Evolutionary conservation across 2,113 vertebrate species (phyloP), one percentile per base, ranked within the genome.

Genomic region (Tupaia chinensis): DNA sequence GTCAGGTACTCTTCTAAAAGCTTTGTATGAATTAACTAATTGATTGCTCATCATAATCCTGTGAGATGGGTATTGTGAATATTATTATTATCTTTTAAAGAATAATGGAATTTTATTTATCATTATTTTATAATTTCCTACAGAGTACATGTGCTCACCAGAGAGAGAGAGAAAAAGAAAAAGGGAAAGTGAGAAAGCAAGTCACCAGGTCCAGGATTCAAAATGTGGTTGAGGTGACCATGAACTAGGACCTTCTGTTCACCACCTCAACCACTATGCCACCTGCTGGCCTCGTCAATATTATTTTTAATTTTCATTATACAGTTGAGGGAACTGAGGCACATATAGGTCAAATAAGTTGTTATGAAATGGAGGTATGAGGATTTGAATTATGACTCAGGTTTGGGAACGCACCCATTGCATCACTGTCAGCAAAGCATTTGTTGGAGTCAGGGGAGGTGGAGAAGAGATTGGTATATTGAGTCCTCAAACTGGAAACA

Each of bases 281-380:
- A 44, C 44, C 44, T 44, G 44, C 44, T 44, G 44, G 44, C 44
- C 44, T 44, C 3, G 44, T 44, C 44, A 63, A 79, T 69, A 84
- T 92, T 65, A 73, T 74, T 78, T 65, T 95, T 83, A 32, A 80
- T 56, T 29, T 8, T 27, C 23, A 13, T 77, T 68, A 27, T 92
- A 68, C 56, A 89, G 27, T 27, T 69, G 79, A 93, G 78, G 77
- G 81, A 65, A 25, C 15, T 8, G 93, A 95, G 86, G 79, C 53
- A 54, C 53, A 77, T 7, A 60, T 72, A 87, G 14, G 11, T 90
- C n/a, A 74, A 5, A 85, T 53, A 80, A 58, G 25, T 72, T 86
- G 34, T 32, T 16, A 90, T 72, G n/a, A 87, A 66, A 22, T 16
- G 1, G 79, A 94, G 44, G 54, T 85, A 44, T 12, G 56, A 70